Evolutionary conservation across 2,888 invertebrate species (phyloP).

Genomic region (Polydrusus tereticollis): DNA sequence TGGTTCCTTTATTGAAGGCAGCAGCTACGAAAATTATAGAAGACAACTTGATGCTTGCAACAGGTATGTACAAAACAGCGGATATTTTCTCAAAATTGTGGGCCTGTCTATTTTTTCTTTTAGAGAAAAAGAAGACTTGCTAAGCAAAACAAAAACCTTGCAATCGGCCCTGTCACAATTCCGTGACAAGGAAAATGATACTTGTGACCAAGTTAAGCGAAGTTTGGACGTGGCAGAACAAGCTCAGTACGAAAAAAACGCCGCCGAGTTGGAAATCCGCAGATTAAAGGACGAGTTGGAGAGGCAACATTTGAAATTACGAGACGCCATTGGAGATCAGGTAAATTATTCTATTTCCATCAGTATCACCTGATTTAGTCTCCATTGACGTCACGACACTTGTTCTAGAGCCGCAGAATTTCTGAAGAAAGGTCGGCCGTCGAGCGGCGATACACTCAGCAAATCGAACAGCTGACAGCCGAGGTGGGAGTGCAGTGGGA

Average conservation of each 20-base stretch:
- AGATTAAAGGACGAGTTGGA: slow-evolving; percentile 83
- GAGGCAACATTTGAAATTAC: slow-evolving; percentile 80
- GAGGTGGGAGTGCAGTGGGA: slow-evolving; percentile 87
- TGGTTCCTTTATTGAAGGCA: slow-evolving; percentile 68
- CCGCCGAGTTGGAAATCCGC: slow-evolving; percentile 81
- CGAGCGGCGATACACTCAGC: slow-evolving; percentile 79
- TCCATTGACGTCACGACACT: too few species aligned
- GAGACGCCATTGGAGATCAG: slow-evolving; percentile 83
- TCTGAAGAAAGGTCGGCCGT: slow-evolving; percentile 80
- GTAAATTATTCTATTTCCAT: too few species aligned
- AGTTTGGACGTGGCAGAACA: slow-evolving; percentile 81
- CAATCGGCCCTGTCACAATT: slow-evolving; percentile 75
- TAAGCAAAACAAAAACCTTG: slow-evolving; percentile 78
- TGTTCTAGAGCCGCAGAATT: slow-evolving; percentile 70
- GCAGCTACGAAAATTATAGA: slow-evolving; percentile 75
- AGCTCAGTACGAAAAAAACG: slow-evolving; percentile 82
- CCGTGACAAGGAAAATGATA: slow-evolving; percentile 74
- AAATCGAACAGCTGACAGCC: slow-evolving; percentile 82
- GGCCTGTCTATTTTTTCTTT: slow-evolving; percentile 20
- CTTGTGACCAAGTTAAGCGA: slow-evolving; percentile 75
- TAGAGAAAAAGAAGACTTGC: slow-evolving; percentile 78
- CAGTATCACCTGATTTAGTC: too few species aligned
- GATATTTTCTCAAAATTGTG: neutral
- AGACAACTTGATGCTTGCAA: slow-evolving; percentile 80
- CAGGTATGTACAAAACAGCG: slow-evolving; percentile 68